Base-by-base conservation (phyloP, 2,797 vertebrate genomes). In the Anguilla obscura region DNA sequence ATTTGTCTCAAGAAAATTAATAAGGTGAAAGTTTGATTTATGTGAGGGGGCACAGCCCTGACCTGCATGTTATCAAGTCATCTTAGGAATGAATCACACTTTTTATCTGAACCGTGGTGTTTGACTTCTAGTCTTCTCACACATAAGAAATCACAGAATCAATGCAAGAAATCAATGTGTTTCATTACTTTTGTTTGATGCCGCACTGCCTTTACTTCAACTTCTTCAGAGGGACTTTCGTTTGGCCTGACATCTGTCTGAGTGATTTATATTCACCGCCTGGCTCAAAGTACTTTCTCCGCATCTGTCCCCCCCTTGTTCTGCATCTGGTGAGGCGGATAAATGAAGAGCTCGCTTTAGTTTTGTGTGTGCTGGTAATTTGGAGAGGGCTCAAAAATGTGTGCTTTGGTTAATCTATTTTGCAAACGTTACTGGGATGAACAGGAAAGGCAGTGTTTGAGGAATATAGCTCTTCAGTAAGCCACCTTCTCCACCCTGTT, bases 351-450 rank as follows among this genome's bases (percentile, higher is more conserved):
- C 40, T 48, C 18, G 1, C 40, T 82, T 50, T 24, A 48, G 79
- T 48, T 48, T 50, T n/a, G 21, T 82, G 79, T 45, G 18, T 2
- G 24, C 21, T 45, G 18, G 52, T 89, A 60, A 88, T 90, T 74
- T 87, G 86, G 82, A 89, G 86, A 33, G 74, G 84, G 82, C 63
- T 30, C 30, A 56, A 86, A 76, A 89, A 71, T 80, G 86, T 74
- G 45, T 54, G 50, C 33, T 48, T 89, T 88, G 87, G 89, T 69
- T 89, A 79, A 90, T 89, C 66, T 30, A 90, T 85, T 87, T 27
- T 30, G 24, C 71, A 16, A 33, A 40, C 14, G 21, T 50, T 12
- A 50, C 16, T 14, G 10, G 6, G 58, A 30, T 10, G 16, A 87
- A 76, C 27, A 27, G 52, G 36, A 40, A 58, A 52, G 56, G 24